Percentiles rank a stretch among this genome's conserved stretches.
Conservation (phyloP, 2,888 invertebrate species). For the Reticulitermes lucifugus region DNA sequence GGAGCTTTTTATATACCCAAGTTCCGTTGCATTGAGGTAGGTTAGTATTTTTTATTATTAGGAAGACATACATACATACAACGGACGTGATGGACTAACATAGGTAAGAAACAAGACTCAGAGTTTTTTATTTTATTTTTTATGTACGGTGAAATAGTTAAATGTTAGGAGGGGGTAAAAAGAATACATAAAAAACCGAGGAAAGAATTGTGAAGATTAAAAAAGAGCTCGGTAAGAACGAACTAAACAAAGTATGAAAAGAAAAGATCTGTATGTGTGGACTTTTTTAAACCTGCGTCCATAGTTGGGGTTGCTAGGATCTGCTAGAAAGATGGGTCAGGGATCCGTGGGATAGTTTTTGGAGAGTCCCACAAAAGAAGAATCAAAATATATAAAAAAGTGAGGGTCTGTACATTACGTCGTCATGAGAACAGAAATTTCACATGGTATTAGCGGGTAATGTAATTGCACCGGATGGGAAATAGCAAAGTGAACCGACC, state of each 20-base stretch:
- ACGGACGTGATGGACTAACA: slow-evolving; percentile 31
- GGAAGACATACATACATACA: not conserved
- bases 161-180: not conserved
- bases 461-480: not conserved
- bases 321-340: slow-evolving; percentile 30
- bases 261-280: slow-evolving; percentile 26
- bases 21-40: slow-evolving; percentile 42
- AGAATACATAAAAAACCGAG: slow-evolving; percentile 38
- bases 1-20: slow-evolving; percentile 32
- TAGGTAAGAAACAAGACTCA: slow-evolving; percentile 35
- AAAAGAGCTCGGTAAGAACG: not conserved
- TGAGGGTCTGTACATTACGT: not conserved
- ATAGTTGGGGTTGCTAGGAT: not conserved
- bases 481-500: not conserved
- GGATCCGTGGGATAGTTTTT: slow-evolving; percentile 39
- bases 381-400: not conserved
- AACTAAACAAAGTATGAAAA: slow-evolving; percentile 26
- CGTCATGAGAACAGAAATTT: slow-evolving; percentile 14
- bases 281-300: slow-evolving; percentile 14
- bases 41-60: slow-evolving; percentile 36
- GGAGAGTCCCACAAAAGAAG: slow-evolving; percentile 1
- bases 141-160: slow-evolving; percentile 34
- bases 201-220: slow-evolving; percentile 37
- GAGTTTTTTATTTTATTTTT: slow-evolving; percentile 38
- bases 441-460: not conserved